A percentile compares a stretch with the other conserved stretches of the same genome.
phyloP scores from a whole-genome alignment of 2,888 invertebrate species.

The Netelia inedita region DNA sequence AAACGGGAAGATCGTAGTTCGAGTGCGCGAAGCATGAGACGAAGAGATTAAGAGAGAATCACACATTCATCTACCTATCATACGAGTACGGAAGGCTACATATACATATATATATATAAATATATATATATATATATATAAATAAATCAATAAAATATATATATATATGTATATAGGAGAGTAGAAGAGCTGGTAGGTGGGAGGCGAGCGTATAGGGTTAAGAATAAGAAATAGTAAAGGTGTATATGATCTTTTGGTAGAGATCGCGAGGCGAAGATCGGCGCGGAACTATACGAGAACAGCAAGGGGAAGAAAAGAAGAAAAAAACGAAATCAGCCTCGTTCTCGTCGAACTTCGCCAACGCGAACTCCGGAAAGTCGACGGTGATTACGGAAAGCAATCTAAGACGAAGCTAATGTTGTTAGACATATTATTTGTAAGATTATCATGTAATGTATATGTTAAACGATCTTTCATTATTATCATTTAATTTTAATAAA shows the following conservation, averaged over 20 bases:
- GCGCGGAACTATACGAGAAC: constrained; percentile 35
- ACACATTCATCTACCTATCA: constrained; percentile 74
- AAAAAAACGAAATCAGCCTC: constrained; percentile 7
- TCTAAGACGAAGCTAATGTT: constrained; percentile 83
- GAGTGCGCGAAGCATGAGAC: constrained; percentile 32
- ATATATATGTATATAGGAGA: constrained; percentile 14
- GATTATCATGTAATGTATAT: constrained; percentile 80
- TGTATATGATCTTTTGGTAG: constrained; percentile 77
- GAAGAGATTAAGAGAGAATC: constrained; percentile 37
- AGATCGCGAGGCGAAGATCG: constrained; percentile 70
- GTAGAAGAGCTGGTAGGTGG: constrained; percentile 40
- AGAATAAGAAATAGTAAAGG: constrained; percentile 74
- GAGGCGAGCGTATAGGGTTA: constrained; percentile 61
- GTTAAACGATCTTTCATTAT: constrained; percentile 72
- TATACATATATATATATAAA: constrained; percentile 31
- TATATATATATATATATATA: constrained; percentile 19
- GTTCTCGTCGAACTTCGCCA: constrained; percentile 49
- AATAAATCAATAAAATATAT: constrained; percentile 21
- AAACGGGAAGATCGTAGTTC: constrained; percentile 15
- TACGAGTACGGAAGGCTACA: constrained; percentile 71
- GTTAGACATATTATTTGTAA: constrained; percentile 84
- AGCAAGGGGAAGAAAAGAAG: not conserved
- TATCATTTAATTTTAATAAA: constrained; percentile 1
- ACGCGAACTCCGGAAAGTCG: constrained; percentile 74
- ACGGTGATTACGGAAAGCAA: constrained; percentile 83